A percentile compares a stretch with the other conserved stretches of the same genome.
phyloP scores from a whole-genome alignment of 2,113 vertebrate genomes.

The Python bivittatus region DNA sequence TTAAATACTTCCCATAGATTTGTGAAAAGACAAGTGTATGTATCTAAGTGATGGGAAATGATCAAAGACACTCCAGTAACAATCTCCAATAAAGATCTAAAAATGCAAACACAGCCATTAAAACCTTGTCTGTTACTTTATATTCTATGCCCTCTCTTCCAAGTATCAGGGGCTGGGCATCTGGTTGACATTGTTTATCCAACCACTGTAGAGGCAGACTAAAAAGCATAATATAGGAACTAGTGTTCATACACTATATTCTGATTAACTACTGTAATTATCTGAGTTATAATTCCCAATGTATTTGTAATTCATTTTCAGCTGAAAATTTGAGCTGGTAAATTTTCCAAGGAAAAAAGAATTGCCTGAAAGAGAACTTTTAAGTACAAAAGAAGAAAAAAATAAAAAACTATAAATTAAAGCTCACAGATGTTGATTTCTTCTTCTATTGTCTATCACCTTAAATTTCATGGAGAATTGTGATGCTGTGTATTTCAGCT shows the following conservation, averaged over 20 bases:
- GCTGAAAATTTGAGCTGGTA: slow-evolving; percentile 54
- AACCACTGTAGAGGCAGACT: slow-evolving; percentile 41
- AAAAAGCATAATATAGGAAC: slow-evolving; percentile 49
- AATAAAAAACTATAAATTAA: slow-evolving; percentile 30
- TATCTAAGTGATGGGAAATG: slow-evolving; percentile 61
- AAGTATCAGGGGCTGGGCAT: slow-evolving; percentile 13
- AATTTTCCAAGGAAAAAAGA: not conserved
- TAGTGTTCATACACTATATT: slow-evolving; percentile 44
- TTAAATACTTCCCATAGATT: slow-evolving; percentile 75
- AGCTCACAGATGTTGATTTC: slow-evolving; percentile 34
- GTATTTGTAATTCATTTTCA: slow-evolving; percentile 28
- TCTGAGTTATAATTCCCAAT: slow-evolving; percentile 38
- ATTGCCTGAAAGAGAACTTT: slow-evolving; percentile 63
- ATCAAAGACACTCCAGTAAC: slow-evolving; percentile 64
- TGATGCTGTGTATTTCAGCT: slow-evolving; percentile 43
- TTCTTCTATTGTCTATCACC: slow-evolving; percentile 38
- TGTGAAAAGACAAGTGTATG: slow-evolving; percentile 68
- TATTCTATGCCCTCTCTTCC: slow-evolving; percentile 54
- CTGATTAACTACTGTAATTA: slow-evolving; percentile 47
- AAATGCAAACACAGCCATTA: slow-evolving; percentile 52
- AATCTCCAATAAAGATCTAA: slow-evolving; percentile 61
- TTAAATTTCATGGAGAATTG: slow-evolving; percentile 46
- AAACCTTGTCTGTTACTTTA: slow-evolving; percentile 50
- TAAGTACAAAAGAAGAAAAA: slow-evolving; percentile 38
- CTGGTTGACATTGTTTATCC: slow-evolving; percentile 43